phyloP scores from a whole-genome alignment of 2,888 invertebrate genomes.

The Creontiades dilutus region DNA sequence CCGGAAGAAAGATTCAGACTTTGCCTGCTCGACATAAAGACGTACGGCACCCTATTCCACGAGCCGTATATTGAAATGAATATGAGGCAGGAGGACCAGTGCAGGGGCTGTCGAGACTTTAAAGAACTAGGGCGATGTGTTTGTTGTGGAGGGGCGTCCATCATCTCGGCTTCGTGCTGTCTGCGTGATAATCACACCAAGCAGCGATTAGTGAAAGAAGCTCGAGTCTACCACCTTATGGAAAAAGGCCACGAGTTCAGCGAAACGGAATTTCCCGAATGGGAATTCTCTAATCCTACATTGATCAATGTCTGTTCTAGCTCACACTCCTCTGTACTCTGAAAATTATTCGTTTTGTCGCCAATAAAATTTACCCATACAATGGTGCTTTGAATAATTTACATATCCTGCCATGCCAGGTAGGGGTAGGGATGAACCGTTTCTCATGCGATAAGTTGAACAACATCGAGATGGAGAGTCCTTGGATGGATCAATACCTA shows the following conservation, averaged over 20 bases:
- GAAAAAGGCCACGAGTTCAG: neutral
- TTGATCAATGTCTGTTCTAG: neutral
- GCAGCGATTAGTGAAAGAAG: conserved; percentile 52
- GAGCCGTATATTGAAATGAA: conserved; percentile 55
- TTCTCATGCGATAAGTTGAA: no score
- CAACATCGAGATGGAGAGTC: no score
- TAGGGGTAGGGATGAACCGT: no score
- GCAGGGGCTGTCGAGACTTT: neutral
- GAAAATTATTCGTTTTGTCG: neutral
- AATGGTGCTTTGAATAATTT: no score
- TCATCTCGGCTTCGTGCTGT: conserved; percentile 34
- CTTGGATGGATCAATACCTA: no score
- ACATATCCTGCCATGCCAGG: no score
- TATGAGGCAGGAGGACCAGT: conserved; percentile 4
- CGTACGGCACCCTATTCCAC: conserved; percentile 27
- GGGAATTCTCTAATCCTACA: neutral
- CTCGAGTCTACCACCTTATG: conserved; percentile 41
- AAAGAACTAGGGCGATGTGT: conserved; percentile 59
- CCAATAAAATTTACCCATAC: no score
- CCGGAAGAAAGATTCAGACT: neutral
- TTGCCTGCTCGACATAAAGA: conserved; percentile 31
- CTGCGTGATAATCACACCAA: conserved; percentile 18
- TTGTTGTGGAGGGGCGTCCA: conserved; percentile 58
- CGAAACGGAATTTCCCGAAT: neutral
- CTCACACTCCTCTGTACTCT: neutral